These are phyloP conservation scores for Tetragonula clypearis DNA, from an alignment of 1,140 invertebrate genomes.

Conservation along the genomic window DNA sequence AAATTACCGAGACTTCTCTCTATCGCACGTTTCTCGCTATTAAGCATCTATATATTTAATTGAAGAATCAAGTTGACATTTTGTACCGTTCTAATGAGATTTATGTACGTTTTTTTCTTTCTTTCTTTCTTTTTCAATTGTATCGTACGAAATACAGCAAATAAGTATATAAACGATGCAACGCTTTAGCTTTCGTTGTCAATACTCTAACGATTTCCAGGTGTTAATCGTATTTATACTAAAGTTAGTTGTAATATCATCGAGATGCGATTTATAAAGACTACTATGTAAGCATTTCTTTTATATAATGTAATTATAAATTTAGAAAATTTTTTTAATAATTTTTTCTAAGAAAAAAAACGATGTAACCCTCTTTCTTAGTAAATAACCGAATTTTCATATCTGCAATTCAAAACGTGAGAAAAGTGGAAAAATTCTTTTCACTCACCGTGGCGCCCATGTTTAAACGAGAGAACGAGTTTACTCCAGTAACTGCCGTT, in stretches of 20 bases:
- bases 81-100: constrained; percentile 12
- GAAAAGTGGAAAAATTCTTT: neutral
- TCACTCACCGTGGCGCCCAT: constrained; percentile 63
- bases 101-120: constrained; percentile 19
- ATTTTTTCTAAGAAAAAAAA: neutral
- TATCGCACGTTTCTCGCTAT: constrained; percentile 72
- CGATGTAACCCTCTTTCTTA: neutral
- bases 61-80: constrained; percentile 52
- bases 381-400: neutral
- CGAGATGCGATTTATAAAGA: neutral
- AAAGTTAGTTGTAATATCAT: neutral
- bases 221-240: neutral
- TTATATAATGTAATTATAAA: no score
- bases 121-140: constrained; percentile 6
- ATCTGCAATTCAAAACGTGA: neutral
- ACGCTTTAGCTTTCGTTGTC: neutral
- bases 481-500: constrained; percentile 62
- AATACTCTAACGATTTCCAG: neutral
- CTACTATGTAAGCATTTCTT: neutral
- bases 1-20: constrained; percentile 70
- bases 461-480: constrained; percentile 62
- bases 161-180: constrained; percentile 17
- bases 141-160: constrained; percentile 40
- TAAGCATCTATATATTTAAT: constrained; percentile 66
- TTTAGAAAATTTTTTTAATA: neutral